These are phyloP conservation scores for Tetragnatha montana DNA, from an alignment of 2,888 invertebrate species.

Conservation along the genomic window DNA sequence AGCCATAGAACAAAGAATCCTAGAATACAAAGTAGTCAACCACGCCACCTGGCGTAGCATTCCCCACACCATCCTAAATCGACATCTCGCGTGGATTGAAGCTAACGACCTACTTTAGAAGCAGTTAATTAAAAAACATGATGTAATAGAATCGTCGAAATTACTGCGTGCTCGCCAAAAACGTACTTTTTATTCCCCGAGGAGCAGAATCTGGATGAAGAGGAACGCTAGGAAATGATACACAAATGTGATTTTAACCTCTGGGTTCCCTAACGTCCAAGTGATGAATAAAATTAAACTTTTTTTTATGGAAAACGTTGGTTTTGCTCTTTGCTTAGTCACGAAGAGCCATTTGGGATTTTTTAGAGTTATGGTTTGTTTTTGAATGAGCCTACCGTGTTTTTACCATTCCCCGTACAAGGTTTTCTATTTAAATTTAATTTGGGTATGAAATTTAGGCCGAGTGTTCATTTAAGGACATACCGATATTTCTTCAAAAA, in stretches of 20 bases:
- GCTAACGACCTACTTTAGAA: constrained; percentile 11
- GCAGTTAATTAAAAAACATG: constrained; percentile 34
- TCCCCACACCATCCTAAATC: background rate
- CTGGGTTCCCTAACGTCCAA: background rate
- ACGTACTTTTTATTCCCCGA: background rate
- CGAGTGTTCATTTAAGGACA: too few relatives aligned
- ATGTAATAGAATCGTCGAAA: constrained; percentile 20
- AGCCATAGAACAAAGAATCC: too few relatives aligned
- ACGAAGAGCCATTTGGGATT: background rate
- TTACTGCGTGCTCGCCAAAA: background rate
- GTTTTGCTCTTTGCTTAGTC: background rate
- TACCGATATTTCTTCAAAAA: too few relatives aligned
- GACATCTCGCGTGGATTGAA: constrained; percentile 14
- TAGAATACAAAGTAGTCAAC: background rate
- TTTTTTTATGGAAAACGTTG: background rate
- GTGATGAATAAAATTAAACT: background rate
- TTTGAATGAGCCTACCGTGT: too few relatives aligned
- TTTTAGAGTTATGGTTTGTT: background rate
- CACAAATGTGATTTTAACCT: background rate
- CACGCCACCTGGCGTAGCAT: background rate
- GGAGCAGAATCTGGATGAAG: background rate
- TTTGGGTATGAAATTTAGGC: too few relatives aligned
- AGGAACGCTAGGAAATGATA: background rate
- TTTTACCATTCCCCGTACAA: too few relatives aligned
- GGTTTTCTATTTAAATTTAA: too few relatives aligned